Evolutionary conservation across 1,140 invertebrate genomes (phyloP).

Genomic region (Drosophila ananassae): DNA sequence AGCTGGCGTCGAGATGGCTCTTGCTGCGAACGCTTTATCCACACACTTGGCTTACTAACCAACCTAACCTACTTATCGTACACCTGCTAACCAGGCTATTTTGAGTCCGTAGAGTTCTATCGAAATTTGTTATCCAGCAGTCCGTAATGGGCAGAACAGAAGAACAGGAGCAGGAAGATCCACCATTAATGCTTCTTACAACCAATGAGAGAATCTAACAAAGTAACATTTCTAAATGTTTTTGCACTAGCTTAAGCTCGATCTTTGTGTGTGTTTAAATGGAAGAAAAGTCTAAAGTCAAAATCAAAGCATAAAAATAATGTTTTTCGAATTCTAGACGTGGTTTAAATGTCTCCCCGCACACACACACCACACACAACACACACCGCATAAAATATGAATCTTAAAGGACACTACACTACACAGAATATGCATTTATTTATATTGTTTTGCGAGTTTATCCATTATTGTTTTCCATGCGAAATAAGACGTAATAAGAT

Average conservation of each 20-base stretch:
- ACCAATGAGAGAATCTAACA: slow-evolving; percentile 16
- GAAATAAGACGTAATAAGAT: slow-evolving; percentile 4
- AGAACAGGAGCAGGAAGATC: slow-evolving; percentile 7
- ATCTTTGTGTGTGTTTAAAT: slow-evolving; percentile 39
- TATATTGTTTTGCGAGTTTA: slow-evolving; percentile 39
- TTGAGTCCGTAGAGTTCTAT: slow-evolving; percentile 26
- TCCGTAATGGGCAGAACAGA: background rate
- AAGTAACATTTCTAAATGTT: slow-evolving; percentile 23
- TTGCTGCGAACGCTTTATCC: slow-evolving; percentile 33
- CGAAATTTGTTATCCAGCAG: slow-evolving; percentile 9
- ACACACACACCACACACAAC: slow-evolving; percentile 10
- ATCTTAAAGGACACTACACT: background rate
- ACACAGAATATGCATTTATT: slow-evolving; percentile 63
- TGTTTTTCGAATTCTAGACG: slow-evolving; percentile 53
- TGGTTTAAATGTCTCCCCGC: slow-evolving; percentile 58
- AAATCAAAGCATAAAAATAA: slow-evolving; percentile 18
- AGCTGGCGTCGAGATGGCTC: slow-evolving; percentile 37
- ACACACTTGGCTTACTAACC: slow-evolving; percentile 39
- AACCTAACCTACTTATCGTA: slow-evolving; percentile 33
- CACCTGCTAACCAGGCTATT: slow-evolving; percentile 36
- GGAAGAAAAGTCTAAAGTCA: slow-evolving; percentile 15
- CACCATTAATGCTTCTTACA: slow-evolving; percentile 28
- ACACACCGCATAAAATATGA: background rate
- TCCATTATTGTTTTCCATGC: slow-evolving; percentile 28
- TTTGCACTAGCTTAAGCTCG: slow-evolving; percentile 39